These are phyloP conservation scores for Natator depressus DNA, from an alignment of 2,113 vertebrate species.

Conservation along the genomic window DNA sequence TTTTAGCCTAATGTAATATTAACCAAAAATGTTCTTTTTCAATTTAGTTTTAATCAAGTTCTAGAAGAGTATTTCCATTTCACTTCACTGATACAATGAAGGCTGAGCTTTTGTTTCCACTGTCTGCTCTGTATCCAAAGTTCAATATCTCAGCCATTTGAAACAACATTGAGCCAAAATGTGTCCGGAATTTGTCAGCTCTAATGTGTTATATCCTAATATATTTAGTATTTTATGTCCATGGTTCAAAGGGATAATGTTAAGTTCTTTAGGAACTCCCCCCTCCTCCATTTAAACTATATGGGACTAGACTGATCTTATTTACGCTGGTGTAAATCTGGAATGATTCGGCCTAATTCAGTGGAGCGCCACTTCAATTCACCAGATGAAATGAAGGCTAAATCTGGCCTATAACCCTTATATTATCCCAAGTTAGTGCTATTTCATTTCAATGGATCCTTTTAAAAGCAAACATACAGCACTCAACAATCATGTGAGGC, in stretches of 20 bases:
- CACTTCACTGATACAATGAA: constrained; percentile 54
- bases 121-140: constrained; percentile 33
- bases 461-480: neutral
- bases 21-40: constrained; percentile 79
- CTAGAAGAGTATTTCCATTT: constrained; percentile 70
- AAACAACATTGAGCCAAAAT: neutral
- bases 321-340: neutral
- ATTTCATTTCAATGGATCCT: constrained; percentile 16
- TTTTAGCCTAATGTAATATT: constrained; percentile 85
- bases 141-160: neutral
- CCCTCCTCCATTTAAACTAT: neutral
- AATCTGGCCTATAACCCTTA: neutral
- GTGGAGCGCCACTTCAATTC: neutral
- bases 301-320: neutral
- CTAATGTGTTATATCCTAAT: neutral
- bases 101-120: constrained; percentile 54
- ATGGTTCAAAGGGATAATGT: neutral
- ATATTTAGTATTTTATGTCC: neutral
- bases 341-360: neutral
- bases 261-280: neutral
- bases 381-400: neutral
- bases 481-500: fast-evolving
- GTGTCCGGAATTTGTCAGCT: neutral
- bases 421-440: neutral
- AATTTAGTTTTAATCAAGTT: constrained; percentile 79